Evolutionary conservation across 2,113 vertebrate species (phyloP).

Genomic region (Elachura formosa): DNA sequence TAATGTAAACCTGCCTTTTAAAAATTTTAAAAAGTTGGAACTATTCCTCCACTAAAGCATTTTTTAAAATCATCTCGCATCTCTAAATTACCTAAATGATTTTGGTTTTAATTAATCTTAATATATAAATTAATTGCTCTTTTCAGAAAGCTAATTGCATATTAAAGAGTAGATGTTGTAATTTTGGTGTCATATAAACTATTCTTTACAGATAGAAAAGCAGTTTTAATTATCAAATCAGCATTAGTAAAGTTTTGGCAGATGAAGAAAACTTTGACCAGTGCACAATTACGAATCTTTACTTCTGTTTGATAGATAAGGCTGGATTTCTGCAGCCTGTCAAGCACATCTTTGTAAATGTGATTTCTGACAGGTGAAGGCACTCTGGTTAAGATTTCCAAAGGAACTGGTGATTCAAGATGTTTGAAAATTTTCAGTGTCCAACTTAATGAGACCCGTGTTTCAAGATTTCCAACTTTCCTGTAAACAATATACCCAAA

Average conservation of each 20-base stretch:
- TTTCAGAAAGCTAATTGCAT: not conserved
- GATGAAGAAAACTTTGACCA: not conserved
- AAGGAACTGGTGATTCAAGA: not conserved
- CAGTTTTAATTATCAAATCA: not conserved
- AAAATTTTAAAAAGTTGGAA: not conserved
- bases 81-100: not conserved
- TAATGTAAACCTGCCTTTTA: not conserved
- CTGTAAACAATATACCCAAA: not conserved
- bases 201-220: not conserved
- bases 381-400: not conserved
- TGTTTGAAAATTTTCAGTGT: not conserved
- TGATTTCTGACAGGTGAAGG: not conserved
- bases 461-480: not conserved
- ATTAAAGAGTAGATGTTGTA: not conserved
- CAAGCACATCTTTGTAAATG: not conserved
- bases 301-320: not conserved
- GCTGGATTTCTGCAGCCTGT: not conserved
- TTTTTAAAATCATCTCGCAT: not conserved
- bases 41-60: not conserved
- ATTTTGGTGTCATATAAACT: not conserved
- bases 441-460: not conserved
- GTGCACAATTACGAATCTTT: not conserved
- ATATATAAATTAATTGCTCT: not conserved
- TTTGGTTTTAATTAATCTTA: constrained; percentile 1
- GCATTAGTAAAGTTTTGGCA: not conserved